Base-by-base conservation (phyloP, 2,797 vertebrate species). In the Artibeus jamaicensis region DNA sequence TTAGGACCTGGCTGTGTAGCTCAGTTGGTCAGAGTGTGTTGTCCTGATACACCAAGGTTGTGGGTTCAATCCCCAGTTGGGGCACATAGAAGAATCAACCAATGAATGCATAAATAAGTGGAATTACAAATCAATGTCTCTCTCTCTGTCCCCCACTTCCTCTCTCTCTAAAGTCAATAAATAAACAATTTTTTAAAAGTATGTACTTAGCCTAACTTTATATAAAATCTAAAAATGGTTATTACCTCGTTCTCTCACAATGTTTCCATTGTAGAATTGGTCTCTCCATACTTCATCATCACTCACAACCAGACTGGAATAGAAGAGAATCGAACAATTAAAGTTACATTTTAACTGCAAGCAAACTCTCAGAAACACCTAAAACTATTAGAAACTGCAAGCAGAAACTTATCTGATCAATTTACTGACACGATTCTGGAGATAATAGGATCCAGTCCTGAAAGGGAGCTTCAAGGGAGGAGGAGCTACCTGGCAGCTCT, bases 201-300 rank as follows among this genome's bases (percentile, higher is more conserved):
- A 53, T 6, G 2, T 53, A 96, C 39, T 77, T 68, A 82, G 29
- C 39, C 86, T 6, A 78, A 16, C 42, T 57, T 48, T 96, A 46
- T 22, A 86, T 59, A 34, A n/a, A 57, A 65, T 91, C 46, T 44
- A 96, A 97, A 81, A 34, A 50, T 11, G 22, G 37, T 73, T 6
- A 91, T 96, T 98, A 99, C 99, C 99, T 98, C 98, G 98, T 98
- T 99, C 99, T 90, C 98, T 99, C 88, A 94, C 98, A 93, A 98
- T 32, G 82, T 98, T 98, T 87, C 99, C 99, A 68, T 98, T 98
- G 97, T 99, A 99, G 98, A 99, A 99, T 70, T 97, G 98, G 97
- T 99, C 99, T 97, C 99, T 99, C 98, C 98, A 98, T 32, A 99
- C 98, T 0, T 97, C 98, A 97, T 99, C 99, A 34, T 99, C 98